phyloP scores from a whole-genome alignment of 2,888 invertebrate genomes.

The Apamea anceps region DNA sequence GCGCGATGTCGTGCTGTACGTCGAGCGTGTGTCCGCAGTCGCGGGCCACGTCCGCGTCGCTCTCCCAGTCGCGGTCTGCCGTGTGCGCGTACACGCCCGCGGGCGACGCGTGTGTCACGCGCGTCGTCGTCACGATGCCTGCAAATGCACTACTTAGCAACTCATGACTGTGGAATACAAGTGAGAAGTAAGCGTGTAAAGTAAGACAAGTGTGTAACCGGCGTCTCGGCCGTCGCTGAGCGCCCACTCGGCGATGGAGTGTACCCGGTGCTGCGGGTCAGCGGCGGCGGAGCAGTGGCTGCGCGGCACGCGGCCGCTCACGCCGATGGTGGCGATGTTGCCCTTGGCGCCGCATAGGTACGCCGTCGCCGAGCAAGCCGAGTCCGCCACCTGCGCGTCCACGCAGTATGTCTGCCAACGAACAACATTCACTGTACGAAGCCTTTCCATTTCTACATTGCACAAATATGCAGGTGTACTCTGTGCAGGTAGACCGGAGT shows the following conservation, averaged over 20 bases:
- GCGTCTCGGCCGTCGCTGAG: constrained; percentile 85
- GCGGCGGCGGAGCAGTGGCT: constrained; percentile 90
- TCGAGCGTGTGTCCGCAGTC: constrained; percentile 63
- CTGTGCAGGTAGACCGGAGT: not conserved
- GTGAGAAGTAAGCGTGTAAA: not conserved
- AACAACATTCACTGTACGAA: not conserved
- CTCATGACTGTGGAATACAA: not conserved
- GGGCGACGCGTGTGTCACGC: constrained; percentile 95
- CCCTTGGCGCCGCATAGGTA: constrained; percentile 92
- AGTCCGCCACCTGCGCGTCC: constrained; percentile 92
- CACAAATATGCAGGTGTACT: not conserved
- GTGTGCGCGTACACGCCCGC: constrained; percentile 92
- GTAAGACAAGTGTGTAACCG: constrained; percentile 66
- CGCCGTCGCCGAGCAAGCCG: constrained; percentile 93
- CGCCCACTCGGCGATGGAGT: constrained; percentile 92
- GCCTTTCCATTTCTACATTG: not conserved
- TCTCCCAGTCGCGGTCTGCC: constrained; percentile 93
- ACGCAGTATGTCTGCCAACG: constrained; percentile 89
- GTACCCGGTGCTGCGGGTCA: constrained; percentile 87
- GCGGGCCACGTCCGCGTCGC: constrained; percentile 89
- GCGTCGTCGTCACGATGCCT: constrained; percentile 94
- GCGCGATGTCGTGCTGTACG: constrained; percentile 92
- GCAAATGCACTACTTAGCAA: constrained; percentile 24
- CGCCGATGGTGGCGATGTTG: constrained; percentile 92
- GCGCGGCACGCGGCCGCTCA: constrained; percentile 91